Percentiles rank a stretch among this genome's conserved stretches.
Evolutionary conservation across 2,888 invertebrate genomes (phyloP).

Genomic region (Kuschelorhynchus macadamiae): DNA sequence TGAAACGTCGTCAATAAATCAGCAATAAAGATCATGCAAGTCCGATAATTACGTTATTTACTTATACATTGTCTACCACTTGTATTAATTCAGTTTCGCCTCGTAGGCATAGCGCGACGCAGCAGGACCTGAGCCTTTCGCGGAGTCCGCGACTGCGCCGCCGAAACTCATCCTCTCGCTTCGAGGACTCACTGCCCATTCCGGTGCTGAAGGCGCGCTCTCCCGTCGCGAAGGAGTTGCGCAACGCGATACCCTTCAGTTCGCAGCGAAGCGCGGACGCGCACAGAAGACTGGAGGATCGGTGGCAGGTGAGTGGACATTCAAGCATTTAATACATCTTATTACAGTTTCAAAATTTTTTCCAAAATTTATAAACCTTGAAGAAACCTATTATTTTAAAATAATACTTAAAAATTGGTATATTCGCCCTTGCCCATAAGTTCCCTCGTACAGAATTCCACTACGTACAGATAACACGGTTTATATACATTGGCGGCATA

Average conservation of each 20-base stretch:
- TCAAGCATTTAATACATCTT: not conserved
- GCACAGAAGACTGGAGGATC: conserved; percentile 67
- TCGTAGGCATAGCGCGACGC: conserved; percentile 72
- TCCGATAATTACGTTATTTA: too few relatives aligned
- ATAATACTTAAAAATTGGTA: too few relatives aligned
- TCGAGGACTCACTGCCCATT: conserved; percentile 74
- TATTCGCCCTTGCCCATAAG: too few relatives aligned
- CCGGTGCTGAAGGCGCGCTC: conserved; percentile 74
- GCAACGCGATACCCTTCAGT: conserved; percentile 66
- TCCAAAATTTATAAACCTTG: too few relatives aligned
- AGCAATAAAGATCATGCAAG: too few relatives aligned
- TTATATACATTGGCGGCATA: too few relatives aligned
- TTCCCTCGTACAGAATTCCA: too few relatives aligned
- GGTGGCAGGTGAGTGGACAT: conserved; percentile 69
- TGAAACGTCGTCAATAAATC: too few relatives aligned
- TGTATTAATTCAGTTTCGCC: not conserved
- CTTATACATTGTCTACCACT: too few relatives aligned
- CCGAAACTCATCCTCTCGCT: conserved; percentile 70
- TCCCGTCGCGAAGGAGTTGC: conserved; percentile 67
- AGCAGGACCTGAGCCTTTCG: conserved; percentile 71
- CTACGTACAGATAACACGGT: too few relatives aligned
- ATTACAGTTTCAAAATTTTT: not conserved
- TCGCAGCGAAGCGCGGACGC: conserved; percentile 58
- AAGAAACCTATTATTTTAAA: too few relatives aligned
- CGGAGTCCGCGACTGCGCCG: conserved; percentile 70